phyloP scores from a whole-genome alignment of 2,113 vertebrate genomes.

The Hyla sarda region DNA sequence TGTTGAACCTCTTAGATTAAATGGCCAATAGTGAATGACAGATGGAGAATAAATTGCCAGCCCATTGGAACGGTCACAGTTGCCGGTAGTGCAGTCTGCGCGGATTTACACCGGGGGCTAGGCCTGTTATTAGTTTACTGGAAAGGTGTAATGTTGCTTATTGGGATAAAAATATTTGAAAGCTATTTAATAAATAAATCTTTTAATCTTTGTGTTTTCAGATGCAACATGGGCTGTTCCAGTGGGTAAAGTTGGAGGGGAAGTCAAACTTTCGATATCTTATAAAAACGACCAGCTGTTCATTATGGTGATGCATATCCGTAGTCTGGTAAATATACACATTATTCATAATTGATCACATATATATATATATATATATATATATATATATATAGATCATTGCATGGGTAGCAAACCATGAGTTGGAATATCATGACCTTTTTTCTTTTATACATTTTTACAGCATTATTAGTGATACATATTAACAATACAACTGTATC shows the following conservation, averaged over 20 bases:
- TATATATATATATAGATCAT: background rate
- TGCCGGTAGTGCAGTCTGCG: too few relatives aligned
- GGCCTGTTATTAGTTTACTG: background rate
- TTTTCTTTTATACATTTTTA: too few relatives aligned
- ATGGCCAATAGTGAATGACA: too few relatives aligned
- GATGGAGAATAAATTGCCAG: too few relatives aligned
- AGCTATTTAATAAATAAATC: background rate
- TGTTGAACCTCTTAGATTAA: too few relatives aligned
- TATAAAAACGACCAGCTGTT: slow-evolving; percentile 95
- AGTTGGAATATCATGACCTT: background rate
- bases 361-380: too few relatives aligned
- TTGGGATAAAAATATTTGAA: background rate
- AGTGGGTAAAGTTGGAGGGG: slow-evolving; percentile 83
- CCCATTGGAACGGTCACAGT: too few relatives aligned
- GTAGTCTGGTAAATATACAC: slow-evolving; percentile 84
- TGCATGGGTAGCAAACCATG: background rate
- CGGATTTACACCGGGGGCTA: too few relatives aligned
- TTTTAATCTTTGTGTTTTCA: slow-evolving; percentile 61
- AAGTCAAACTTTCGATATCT: slow-evolving; percentile 94
- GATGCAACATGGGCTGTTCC: slow-evolving; percentile 82
- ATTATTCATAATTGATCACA: background rate
- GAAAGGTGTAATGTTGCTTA: background rate
- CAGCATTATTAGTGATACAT: too few relatives aligned
- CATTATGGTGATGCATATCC: slow-evolving; percentile 98
- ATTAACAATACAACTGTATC: too few relatives aligned